Evolutionary conservation across 2,113 vertebrate species (phyloP), one percentile per base, ranked within the genome.

Genomic region (Oreochromis aureus): DNA sequence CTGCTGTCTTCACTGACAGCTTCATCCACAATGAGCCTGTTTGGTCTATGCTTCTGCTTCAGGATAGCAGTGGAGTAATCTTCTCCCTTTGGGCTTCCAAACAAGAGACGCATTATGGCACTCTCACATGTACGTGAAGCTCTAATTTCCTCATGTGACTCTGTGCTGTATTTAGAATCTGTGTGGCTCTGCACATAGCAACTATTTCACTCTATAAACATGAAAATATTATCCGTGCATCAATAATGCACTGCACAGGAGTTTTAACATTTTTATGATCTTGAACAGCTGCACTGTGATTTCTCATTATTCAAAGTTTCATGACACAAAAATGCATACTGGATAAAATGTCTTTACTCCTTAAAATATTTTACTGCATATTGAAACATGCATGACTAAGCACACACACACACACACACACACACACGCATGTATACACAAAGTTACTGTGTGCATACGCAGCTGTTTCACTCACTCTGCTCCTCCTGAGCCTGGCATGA

Each of bases 11-110:
- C 97, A 92, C 95, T 97, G 44, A 93, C 88, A 4, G 95, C 93
- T 86, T 97, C 96, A 10, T 97, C 96, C 89, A 97, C 97, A 24
- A 97, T 54, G 7, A 97, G 95, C 22, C 96, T 93, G 90, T 97
- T 97, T 1, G 97, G 97, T 55, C 96, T 93, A 54, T 94, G 94
- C 76, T 96, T 97, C 93, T 96, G 96, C 46, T 96, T 96, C 44
- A 97, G 92, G 80, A 97, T 97, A 44, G 96, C 96, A 3, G 96
- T 97, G 80, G 96, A 96, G 91, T 93, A 95, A 89, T 97, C 97
- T 88, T 96, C 95, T 30, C 86, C 93, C 87, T 96, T 97, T 15
- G 94, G 46, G 46, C 96, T 97, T 91, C 36, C 55, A 87, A 55
- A 89, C 81, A 91, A 87, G 84, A 83, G 36, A 61, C 46, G 87